These are phyloP conservation scores for Ricordea florida DNA, from an alignment of 92 coral and sea anemone species.

Conservation along the genomic window DNA sequence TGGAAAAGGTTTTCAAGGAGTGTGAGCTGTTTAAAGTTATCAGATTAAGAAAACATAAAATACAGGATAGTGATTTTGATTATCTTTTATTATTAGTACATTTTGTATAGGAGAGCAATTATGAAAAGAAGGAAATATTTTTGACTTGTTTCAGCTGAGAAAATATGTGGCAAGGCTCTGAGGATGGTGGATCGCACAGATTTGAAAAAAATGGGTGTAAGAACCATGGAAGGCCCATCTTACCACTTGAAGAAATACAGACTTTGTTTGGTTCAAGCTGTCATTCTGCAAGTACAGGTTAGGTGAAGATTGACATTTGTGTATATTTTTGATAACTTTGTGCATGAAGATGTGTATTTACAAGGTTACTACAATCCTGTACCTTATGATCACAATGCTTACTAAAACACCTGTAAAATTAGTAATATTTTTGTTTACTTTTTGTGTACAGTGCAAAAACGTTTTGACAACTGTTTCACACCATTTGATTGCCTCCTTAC, in stretches of 20 bases:
- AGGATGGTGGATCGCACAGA: background rate
- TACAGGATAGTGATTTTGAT: too few relatives aligned
- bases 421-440: too few relatives aligned
- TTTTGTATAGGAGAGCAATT: too few relatives aligned
- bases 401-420: too few relatives aligned
- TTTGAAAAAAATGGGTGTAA: constrained; percentile 5
- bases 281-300: background rate
- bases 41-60: too few relatives aligned
- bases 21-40: constrained; percentile 2
- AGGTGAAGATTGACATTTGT: constrained; percentile 2
- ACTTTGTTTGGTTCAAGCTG: background rate
- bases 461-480: background rate
- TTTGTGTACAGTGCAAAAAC: background rate
- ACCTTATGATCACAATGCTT: too few relatives aligned
- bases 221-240: background rate
- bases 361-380: too few relatives aligned
- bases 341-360: background rate
- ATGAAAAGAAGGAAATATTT: too few relatives aligned
- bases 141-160: background rate
- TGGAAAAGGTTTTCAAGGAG: background rate
- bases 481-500: background rate
- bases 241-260: background rate
- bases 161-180: background rate
- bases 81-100: too few relatives aligned
- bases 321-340: too few relatives aligned